Base-by-base conservation (phyloP, 2,888 invertebrate species). In the Melanostoma mellinum region DNA sequence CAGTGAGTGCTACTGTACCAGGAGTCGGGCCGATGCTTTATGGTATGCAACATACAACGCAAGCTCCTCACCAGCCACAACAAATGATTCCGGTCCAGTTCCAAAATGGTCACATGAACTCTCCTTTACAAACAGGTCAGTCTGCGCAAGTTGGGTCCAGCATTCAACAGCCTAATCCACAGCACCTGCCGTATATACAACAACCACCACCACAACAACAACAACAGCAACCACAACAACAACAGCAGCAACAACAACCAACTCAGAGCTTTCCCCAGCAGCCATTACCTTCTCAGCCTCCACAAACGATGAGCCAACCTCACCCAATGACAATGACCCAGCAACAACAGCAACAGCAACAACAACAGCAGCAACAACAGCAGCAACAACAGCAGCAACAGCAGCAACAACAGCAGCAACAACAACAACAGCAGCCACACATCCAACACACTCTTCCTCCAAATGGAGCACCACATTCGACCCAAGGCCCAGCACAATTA, bases 21-120 rank as follows among this genome's bases (percentile, higher is more conserved):
- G 77, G 77, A 5, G 85, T 79, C 35, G 75, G 68, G 52, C 75
- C 60, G 30, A 71, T 75, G 73, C 35, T 82, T 3, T 84, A 56
- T 10, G 69, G 61, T n/a, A 71, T 77, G 67, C 76, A 84, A 38
- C 74, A 76, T 5, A n/a, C 72, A 20, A 10, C 61, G 35, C 86
- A 74, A 46, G 68, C 81, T 33, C 80, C 86, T 0, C 86, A 76
- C 38, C 84, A 86, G 68, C 86, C 86, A 36, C 86, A 86, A 56
- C 73, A 61, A 4, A 86, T 86, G 77, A 87, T 89, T 65, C 89
- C 90, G 35, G 87, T 89, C 67, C 89, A 90, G 60, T 89, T 87
- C 79, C 90, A 90, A 82, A 91, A 90, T 85, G 90, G 90, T 52
- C 89, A 89, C 44, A 48, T 85, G 1, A 86, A 84, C 65, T 86